These are phyloP conservation scores for Drosophila atripex DNA, from an alignment of 2,888 invertebrate species.

Conservation along the genomic window DNA sequence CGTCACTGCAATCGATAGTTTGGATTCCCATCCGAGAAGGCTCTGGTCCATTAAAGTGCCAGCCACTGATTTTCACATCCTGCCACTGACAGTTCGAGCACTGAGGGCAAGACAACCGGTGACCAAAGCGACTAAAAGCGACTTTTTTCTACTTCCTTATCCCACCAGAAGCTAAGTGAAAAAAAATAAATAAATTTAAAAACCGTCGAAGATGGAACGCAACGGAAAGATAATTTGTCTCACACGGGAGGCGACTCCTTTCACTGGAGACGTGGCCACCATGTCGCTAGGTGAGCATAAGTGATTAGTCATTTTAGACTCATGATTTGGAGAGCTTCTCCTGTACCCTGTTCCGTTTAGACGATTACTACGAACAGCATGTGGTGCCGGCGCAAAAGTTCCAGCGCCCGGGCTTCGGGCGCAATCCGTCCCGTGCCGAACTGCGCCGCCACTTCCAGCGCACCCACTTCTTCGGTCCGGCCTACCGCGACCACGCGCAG, in stretches of 20 bases:
- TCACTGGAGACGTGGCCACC: not conserved
- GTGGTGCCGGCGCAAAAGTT: slow-evolving; percentile 3
- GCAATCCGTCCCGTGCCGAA: not conserved
- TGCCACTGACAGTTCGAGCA: no score
- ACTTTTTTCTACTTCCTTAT: no score
- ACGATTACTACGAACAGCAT: slow-evolving; percentile 14
- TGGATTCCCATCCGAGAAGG: no score
- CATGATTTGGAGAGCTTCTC: not conserved
- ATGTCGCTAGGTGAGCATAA: not conserved
- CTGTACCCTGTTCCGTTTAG: slow-evolving; percentile 1
- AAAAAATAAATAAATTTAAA: not conserved
- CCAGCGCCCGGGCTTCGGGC: not conserved
- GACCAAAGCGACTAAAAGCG: no score
- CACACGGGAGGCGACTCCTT: not conserved
- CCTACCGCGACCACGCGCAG: not conserved
- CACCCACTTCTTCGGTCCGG: slow-evolving; percentile 18
- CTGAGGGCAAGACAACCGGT: no score
- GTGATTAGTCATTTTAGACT: not conserved
- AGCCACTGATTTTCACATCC: no score
- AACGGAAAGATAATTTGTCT: not conserved
- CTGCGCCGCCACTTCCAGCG: not conserved
- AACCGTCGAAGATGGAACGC: not conserved
- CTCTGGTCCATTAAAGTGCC: no score
- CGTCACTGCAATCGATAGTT: no score
- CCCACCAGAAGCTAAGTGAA: no score